These are phyloP conservation scores for Sinocyclocheilus rhinocerous DNA, from an alignment of 2,113 vertebrate genomes.

Conservation along the genomic window DNA sequence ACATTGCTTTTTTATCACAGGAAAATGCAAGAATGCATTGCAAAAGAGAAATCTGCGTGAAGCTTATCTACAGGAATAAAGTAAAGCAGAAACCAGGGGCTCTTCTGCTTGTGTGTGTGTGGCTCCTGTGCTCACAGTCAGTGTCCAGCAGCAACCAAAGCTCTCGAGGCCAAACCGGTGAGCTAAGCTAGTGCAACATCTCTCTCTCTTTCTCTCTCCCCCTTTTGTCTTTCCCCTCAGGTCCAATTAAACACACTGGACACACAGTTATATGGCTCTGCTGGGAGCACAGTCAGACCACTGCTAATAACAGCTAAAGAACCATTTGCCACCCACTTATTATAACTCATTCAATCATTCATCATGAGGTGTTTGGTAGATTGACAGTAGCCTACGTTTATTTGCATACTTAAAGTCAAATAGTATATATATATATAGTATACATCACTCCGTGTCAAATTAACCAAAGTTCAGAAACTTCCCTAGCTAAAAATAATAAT, in stretches of 20 bases:
- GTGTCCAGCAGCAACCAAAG: conserved; percentile 78
- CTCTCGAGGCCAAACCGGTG: conserved; percentile 71
- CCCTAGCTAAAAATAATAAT: background rate
- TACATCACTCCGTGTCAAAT: background rate
- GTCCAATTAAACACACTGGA: conserved; percentile 73
- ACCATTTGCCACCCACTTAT: conserved; percentile 43
- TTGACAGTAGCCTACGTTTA: background rate
- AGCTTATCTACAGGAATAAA: background rate
- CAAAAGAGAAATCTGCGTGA: background rate
- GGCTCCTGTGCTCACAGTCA: conserved; percentile 64
- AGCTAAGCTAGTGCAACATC: conserved; percentile 48
- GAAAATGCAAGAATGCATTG: background rate
- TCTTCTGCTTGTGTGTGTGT: conserved; percentile 63
- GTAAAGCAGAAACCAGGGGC: conserved; percentile 51
- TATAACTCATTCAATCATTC: conserved; percentile 24
- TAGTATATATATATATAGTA: too few species aligned
- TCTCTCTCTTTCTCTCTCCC: too few species aligned
- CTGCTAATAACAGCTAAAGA: conserved; percentile 46
- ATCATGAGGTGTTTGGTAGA: background rate
- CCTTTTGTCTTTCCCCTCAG: conserved; percentile 47
- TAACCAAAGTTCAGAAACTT: background rate
- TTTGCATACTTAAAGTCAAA: background rate
- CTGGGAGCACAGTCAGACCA: conserved; percentile 42
- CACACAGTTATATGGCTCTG: conserved; percentile 51
- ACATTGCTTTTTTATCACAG: background rate